These are phyloP conservation scores for Barbus barbus DNA, from an alignment of 2,113 vertebrate genomes.

Conservation along the genomic window DNA sequence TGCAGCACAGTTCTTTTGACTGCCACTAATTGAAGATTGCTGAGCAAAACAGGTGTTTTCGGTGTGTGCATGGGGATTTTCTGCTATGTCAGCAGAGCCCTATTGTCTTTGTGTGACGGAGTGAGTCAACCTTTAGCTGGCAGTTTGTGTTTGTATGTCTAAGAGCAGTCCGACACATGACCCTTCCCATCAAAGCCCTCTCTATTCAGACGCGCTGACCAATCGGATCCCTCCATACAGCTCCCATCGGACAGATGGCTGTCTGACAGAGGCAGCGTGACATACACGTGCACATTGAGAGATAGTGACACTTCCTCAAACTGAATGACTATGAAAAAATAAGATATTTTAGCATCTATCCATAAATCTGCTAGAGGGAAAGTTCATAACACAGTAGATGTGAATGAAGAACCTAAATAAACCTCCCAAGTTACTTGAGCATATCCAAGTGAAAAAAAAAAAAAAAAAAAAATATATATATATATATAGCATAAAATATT, in stretches of 20 bases:
- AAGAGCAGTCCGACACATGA: conserved; percentile 75
- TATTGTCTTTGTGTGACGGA: conserved; percentile 66
- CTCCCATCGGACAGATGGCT: conserved; percentile 69
- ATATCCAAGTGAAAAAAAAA: too few relatives aligned
- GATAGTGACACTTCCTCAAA: conserved; percentile 31
- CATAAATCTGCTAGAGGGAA: not conserved
- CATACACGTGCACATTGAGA: conserved; percentile 51
- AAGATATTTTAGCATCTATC: not conserved
- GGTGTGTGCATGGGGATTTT: conserved; percentile 56
- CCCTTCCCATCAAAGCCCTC: conserved; percentile 71
- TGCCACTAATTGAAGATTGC: not conserved
- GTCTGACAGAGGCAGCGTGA: conserved; percentile 61
- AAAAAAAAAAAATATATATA: too few relatives aligned
- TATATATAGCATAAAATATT: not conserved
- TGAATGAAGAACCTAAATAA: not conserved
- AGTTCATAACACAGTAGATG: not conserved
- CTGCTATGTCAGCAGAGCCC: conserved; percentile 71
- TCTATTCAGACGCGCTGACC: conserved; percentile 62
- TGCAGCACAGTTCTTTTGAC: not conserved
- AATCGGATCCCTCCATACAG: conserved; percentile 68
- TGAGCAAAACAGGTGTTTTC: conserved; percentile 16
- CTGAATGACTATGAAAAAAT: conserved; percentile 10
- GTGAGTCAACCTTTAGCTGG: conserved; percentile 60
- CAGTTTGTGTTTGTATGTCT: conserved; percentile 67
- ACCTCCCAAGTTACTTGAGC: not conserved